Percentiles rank a stretch among this genome's conserved stretches.
Evolutionary conservation across 2,888 invertebrate genomes (phyloP).

Genomic region (Nasonovia ribisnigri): DNA sequence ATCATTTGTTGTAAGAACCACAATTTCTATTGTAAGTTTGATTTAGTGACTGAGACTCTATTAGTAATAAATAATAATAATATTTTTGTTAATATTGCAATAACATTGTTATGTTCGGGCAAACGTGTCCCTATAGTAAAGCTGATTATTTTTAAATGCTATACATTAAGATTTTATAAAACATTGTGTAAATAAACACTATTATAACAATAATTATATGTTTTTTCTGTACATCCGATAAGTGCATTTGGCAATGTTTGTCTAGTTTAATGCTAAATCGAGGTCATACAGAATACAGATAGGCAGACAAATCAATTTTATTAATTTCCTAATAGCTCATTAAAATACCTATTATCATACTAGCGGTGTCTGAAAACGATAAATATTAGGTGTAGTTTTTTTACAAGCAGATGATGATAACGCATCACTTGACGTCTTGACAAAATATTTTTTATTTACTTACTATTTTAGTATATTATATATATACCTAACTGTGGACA

Average conservation of each 20-base stretch:
- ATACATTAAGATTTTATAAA: conserved; percentile 35
- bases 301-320: not conserved
- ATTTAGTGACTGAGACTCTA: conserved; percentile 21
- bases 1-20: not conserved
- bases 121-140: not conserved
- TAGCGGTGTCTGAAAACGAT: not conserved
- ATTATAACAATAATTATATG: not conserved
- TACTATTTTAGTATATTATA: not conserved
- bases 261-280: not conserved
- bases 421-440: not conserved
- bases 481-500: not conserved
- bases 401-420: not conserved
- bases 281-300: not conserved
- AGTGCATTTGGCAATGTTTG: not conserved
- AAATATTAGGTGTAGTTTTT: not conserved
- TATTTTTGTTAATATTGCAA: conserved; percentile 11
- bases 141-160: conserved; percentile 34
- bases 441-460: not conserved
- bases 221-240: not conserved
- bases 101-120: conserved; percentile 8
- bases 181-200: conserved; percentile 41
- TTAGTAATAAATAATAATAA: conserved; percentile 44
- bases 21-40: conserved; percentile 17
- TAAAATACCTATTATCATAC: not conserved
- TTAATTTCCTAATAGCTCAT: not conserved